Conservation (phyloP, 2,888 invertebrate species). For the Agriopis leucophaearia region DNA sequence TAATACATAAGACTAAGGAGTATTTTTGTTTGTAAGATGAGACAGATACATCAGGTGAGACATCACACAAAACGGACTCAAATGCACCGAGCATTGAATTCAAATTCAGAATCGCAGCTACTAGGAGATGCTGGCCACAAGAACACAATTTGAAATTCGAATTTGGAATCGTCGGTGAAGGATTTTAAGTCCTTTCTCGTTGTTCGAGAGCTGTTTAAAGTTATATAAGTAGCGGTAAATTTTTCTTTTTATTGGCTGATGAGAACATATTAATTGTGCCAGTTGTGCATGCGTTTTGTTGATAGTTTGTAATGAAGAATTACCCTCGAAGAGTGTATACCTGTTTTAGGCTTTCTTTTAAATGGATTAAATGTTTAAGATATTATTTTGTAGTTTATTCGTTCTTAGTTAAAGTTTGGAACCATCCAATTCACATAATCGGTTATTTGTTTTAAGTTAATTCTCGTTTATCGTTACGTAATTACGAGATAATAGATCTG, state of each 20-base stretch:
- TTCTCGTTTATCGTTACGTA: no score
- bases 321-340: constrained; percentile 54
- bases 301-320: constrained; percentile 59
- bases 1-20: constrained; percentile 55
- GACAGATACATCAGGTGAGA: constrained; percentile 62
- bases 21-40: constrained; percentile 52
- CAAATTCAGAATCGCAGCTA: constrained; percentile 54
- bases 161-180: constrained; percentile 82
- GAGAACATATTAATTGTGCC: constrained; percentile 79
- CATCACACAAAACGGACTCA: constrained; percentile 65
- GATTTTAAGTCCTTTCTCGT: constrained; percentile 83
- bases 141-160: constrained; percentile 84
- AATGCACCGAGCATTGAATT: constrained; percentile 66
- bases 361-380: background rate
- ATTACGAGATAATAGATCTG: no score
- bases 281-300: constrained; percentile 59
- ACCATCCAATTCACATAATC: no score
- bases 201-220: constrained; percentile 76
- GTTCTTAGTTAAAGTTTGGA: background rate
- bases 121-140: constrained; percentile 71
- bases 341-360: constrained; percentile 51
- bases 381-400: background rate
- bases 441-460: no score
- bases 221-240: constrained; percentile 81
- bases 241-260: constrained; percentile 68